These are phyloP conservation scores for Sturnus vulgaris DNA, from an alignment of 2,113 vertebrate species.

Conservation along the genomic window DNA sequence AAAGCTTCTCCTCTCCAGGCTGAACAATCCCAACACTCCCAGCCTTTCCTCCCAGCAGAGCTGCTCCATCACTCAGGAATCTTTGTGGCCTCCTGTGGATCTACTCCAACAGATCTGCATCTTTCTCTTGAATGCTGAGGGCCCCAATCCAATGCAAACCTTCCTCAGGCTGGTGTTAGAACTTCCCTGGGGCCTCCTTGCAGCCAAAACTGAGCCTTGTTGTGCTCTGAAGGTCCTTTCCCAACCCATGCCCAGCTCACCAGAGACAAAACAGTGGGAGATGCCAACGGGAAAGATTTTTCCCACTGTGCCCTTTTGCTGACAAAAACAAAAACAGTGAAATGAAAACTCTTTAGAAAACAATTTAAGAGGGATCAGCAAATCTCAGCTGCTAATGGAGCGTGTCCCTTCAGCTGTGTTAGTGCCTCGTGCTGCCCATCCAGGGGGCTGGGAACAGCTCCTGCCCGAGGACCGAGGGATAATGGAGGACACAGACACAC, in stretches of 20 bases:
- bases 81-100: neutral
- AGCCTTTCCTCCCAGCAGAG: neutral
- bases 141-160: neutral
- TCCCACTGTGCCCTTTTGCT: neutral
- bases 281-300: neutral
- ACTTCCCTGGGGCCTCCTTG: too few species aligned
- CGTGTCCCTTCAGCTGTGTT: neutral
- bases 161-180: too few species aligned
- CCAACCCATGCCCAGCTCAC: neutral
- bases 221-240: neutral
- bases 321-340: neutral
- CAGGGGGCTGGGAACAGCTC: neutral
- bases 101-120: accelerated
- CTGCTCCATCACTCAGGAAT: neutral
- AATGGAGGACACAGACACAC: neutral
- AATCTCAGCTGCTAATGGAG: neutral
- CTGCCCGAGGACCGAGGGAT: neutral
- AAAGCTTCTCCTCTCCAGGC: neutral
- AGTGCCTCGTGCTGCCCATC: neutral
- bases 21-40: neutral
- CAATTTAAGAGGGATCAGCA: neutral
- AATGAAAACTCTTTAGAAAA: neutral
- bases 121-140: neutral
- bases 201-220: neutral
- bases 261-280: neutral